Conservation (phyloP, 1,140 invertebrate genomes). For the Hypsibius dujardini region DNA sequence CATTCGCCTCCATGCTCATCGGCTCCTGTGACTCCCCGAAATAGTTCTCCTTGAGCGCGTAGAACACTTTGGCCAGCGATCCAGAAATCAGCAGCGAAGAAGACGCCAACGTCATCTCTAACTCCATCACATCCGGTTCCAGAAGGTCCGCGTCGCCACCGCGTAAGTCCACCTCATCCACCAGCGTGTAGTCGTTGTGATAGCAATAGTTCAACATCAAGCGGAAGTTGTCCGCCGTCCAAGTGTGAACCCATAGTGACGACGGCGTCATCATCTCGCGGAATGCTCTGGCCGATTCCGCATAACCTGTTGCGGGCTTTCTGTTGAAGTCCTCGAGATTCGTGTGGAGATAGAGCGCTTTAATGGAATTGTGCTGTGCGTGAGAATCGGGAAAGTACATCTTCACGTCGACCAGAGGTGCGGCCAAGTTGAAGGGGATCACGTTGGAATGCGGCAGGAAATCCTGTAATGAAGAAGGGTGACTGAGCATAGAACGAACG, state of each 20-base stretch:
- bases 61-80: background rate
- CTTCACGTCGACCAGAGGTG: background rate
- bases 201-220: background rate
- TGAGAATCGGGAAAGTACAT: constrained; percentile 11
- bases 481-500: no score
- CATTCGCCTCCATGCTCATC: background rate
- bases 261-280: background rate
- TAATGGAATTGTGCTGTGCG: background rate
- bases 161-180: no score
- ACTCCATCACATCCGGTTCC: constrained; percentile 14
- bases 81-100: background rate
- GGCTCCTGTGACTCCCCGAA: constrained; percentile 4
- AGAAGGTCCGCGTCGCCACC: no score
- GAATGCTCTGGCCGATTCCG: background rate
- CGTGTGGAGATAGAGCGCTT: background rate
- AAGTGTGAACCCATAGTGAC: background rate
- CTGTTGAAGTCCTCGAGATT: background rate
- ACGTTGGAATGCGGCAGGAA: background rate
- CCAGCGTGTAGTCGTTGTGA: no score
- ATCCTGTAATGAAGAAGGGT: no score
- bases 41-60: background rate
- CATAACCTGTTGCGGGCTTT: background rate
- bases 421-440: background rate
- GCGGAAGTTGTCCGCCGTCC: background rate
- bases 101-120: constrained; percentile 6